These are phyloP conservation scores for Cyprinodon diabolis DNA, from an alignment of 2,797 vertebrate species.

Conservation along the genomic window DNA sequence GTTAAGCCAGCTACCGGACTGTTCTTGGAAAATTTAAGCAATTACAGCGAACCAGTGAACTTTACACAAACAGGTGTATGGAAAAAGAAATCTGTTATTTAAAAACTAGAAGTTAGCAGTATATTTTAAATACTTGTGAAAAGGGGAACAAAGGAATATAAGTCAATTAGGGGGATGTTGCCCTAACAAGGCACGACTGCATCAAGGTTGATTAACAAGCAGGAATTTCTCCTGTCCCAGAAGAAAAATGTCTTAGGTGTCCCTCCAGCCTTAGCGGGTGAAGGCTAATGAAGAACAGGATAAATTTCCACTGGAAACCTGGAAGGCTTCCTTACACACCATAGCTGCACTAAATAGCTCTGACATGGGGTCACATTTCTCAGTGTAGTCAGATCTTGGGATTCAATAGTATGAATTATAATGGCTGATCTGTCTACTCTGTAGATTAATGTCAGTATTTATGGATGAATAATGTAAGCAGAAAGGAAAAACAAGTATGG, in stretches of 20 bases:
- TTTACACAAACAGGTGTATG: not conserved
- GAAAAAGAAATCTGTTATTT: not conserved
- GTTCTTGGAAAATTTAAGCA: not conserved
- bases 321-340: slow-evolving; percentile 54
- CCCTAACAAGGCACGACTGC: slow-evolving; percentile 26
- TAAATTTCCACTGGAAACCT: slow-evolving; percentile 59
- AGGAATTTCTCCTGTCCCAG: slow-evolving; percentile 43
- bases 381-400: slow-evolving; percentile 51
- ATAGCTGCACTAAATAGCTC: slow-evolving; percentile 46
- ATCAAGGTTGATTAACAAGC: slow-evolving; percentile 50
- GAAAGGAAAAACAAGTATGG: slow-evolving; percentile 14
- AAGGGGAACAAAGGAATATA: not conserved
- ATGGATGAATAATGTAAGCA: slow-evolving; percentile 45
- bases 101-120: not conserved
- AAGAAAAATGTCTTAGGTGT: slow-evolving; percentile 41
- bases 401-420: slow-evolving; percentile 43
- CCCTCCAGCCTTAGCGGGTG: slow-evolving; percentile 2
- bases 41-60: not conserved
- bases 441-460: slow-evolving; percentile 53
- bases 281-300: slow-evolving; percentile 50
- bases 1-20: not conserved
- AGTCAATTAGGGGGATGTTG: slow-evolving; percentile 5
- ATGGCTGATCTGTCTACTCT: slow-evolving; percentile 40
- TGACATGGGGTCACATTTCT: slow-evolving; percentile 65
- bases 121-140: not conserved